Percentiles rank a stretch among this genome's conserved stretches.
phyloP scores from a whole-genome alignment of 2,797 vertebrate genomes.

The Sebastes oblongus region DNA sequence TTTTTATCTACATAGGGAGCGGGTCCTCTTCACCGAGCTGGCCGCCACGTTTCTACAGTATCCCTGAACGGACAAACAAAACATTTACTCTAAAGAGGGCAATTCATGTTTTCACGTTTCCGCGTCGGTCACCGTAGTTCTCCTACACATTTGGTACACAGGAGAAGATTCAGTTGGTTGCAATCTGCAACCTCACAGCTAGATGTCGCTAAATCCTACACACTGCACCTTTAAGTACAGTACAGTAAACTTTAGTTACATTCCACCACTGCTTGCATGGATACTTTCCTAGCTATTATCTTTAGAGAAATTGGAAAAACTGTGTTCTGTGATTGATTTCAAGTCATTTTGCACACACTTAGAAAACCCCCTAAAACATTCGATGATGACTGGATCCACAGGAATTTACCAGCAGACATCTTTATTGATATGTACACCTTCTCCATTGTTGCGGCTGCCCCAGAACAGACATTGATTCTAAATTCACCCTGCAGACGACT shows the following conservation, averaged over 20 bases:
- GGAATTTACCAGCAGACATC: constrained; percentile 61
- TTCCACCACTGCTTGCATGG: neutral
- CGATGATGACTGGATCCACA: constrained; percentile 41
- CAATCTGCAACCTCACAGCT: too few relatives aligned
- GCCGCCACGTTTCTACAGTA: too few relatives aligned
- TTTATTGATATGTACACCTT: constrained; percentile 64
- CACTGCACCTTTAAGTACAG: neutral
- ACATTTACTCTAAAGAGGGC: too few relatives aligned
- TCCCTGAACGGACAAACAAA: too few relatives aligned
- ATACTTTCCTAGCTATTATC: neutral
- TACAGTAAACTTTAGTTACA: neutral
- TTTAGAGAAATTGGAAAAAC: neutral
- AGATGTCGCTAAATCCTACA: too few relatives aligned
- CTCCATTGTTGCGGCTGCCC: constrained; percentile 54
- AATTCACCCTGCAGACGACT: constrained; percentile 68
- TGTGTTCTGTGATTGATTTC: constrained; percentile 10
- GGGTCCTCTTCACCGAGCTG: too few relatives aligned
- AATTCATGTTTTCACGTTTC: too few relatives aligned
- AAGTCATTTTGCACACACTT: constrained; percentile 19
- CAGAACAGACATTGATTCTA: constrained; percentile 70
- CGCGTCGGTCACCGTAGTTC: too few relatives aligned
- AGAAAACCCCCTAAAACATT: constrained; percentile 11
- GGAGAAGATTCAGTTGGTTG: too few relatives aligned
- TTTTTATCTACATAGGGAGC: too few relatives aligned
- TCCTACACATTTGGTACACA: too few relatives aligned